A percentile compares a stretch with the other conserved stretches of the same genome.
Evolutionary conservation across 2,888 invertebrate species (phyloP).

Genomic region (Rotaria socialis): DNA sequence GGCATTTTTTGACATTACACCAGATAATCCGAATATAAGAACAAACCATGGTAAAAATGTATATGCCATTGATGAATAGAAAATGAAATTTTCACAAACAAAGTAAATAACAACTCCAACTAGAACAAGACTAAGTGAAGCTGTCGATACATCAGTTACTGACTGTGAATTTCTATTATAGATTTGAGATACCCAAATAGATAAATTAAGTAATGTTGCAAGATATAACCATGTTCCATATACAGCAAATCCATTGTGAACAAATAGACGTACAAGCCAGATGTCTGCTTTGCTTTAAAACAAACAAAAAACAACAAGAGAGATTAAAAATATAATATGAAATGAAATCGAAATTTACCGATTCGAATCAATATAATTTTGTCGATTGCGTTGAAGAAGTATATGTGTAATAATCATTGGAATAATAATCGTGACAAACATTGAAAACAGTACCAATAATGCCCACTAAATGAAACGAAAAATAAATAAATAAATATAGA

Average conservation of each 20-base stretch:
- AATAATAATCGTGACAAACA: background rate
- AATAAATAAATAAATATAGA: background rate
- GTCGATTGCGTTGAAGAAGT: background rate
- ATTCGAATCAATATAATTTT: background rate
- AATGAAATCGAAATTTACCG: background rate
- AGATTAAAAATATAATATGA: background rate
- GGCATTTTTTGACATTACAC: background rate
- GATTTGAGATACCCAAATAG: background rate
- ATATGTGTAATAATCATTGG: constrained; percentile 22
- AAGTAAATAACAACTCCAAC: background rate
- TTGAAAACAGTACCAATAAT: background rate
- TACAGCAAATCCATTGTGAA: constrained; percentile 32
- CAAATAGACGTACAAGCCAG: background rate
- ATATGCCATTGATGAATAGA: constrained; percentile 20
- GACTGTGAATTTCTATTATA: background rate
- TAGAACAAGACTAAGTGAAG: background rate
- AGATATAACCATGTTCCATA: constrained; percentile 18
- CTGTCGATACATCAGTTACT: background rate
- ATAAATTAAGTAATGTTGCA: constrained; percentile 14
- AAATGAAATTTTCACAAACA: background rate
- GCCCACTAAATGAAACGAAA: background rate
- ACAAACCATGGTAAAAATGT: constrained; percentile 33
- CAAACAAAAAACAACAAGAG: background rate
- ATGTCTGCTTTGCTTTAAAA: background rate
- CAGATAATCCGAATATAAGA: background rate